Evolutionary conservation across 2,888 invertebrate genomes (phyloP).

Genomic region (Venustoraphidia nigricollis): DNA sequence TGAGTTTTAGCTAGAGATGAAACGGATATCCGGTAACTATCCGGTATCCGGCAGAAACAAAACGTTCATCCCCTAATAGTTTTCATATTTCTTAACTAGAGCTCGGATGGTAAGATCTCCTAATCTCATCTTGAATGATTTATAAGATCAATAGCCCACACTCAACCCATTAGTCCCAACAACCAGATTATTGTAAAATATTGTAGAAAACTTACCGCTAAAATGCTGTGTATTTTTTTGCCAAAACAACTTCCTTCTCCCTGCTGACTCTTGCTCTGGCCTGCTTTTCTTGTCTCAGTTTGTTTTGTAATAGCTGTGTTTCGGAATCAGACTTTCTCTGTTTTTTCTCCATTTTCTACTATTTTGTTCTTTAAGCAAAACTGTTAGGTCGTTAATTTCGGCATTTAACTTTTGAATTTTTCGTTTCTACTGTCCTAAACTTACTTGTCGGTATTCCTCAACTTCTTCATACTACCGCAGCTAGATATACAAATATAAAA

Average conservation of each 20-base stretch:
- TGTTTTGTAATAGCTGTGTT: conserved; percentile 66
- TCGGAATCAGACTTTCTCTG: conserved; percentile 89
- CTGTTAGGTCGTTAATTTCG: conserved; percentile 83
- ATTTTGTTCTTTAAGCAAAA: conserved; percentile 83
- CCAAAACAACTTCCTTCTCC: conserved; percentile 70
- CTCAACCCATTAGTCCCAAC: background rate
- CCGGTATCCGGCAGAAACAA: conserved; percentile 10
- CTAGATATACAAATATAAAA: background rate
- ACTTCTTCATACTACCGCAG: conserved; percentile 54
- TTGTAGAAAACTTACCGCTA: conserved; percentile 47
- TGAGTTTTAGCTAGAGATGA: background rate
- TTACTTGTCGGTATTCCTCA: conserved; percentile 82
- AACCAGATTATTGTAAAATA: background rate
- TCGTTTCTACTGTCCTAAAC: conserved; percentile 84
- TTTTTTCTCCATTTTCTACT: conserved; percentile 90
- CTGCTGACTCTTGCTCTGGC: conserved; percentile 64
- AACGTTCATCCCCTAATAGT: background rate
- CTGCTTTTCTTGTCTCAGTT: conserved; percentile 62
- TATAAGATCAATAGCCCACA: too few relatives aligned
- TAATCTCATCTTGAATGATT: background rate
- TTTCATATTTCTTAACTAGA: too few relatives aligned
- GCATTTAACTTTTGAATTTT: conserved; percentile 81
- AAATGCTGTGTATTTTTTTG: conserved; percentile 72
- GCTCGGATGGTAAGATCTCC: too few relatives aligned
- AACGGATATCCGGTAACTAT: too few relatives aligned